phyloP scores from a whole-genome alignment of 2,888 invertebrate genomes.

The Sicus ferrugineus region DNA sequence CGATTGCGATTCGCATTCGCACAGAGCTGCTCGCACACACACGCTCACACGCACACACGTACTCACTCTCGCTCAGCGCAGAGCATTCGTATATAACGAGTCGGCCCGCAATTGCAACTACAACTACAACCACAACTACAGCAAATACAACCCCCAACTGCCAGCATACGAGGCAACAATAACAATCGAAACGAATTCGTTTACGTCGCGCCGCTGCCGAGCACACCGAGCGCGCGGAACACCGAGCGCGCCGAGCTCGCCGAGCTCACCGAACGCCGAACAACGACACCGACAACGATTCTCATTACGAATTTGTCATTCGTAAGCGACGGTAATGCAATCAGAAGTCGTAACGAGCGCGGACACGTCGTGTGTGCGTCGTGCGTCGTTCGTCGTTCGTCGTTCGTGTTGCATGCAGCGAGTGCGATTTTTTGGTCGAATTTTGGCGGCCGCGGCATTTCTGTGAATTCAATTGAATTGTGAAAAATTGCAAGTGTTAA shows the following conservation, averaged over 20 bases:
- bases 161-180: not conserved
- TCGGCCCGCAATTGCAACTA: constrained; percentile 27
- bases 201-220: not conserved
- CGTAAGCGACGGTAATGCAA: constrained; percentile 63
- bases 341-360: constrained; percentile 44
- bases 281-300: constrained; percentile 35
- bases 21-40: constrained; percentile 37
- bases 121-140: constrained; percentile 20
- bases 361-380: constrained; percentile 12
- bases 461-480: not conserved
- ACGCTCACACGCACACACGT: constrained; percentile 37
- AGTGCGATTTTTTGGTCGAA: not conserved
- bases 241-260: not conserved
- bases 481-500: not conserved
- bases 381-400: constrained; percentile 18
- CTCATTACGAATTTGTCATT: constrained; percentile 63
- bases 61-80: constrained; percentile 12
- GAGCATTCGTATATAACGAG: not conserved
- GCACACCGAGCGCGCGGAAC: constrained; percentile 2
- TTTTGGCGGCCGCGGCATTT: not conserved
- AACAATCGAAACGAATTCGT: constrained; percentile 1
- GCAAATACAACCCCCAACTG: not conserved
- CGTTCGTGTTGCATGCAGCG: constrained; percentile 1
- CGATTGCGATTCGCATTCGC: constrained; percentile 43
- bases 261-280: not conserved